These are phyloP conservation scores for Stratiolaelaps scimitus DNA, from an alignment of 1,140 invertebrate species.

Conservation along the genomic window DNA sequence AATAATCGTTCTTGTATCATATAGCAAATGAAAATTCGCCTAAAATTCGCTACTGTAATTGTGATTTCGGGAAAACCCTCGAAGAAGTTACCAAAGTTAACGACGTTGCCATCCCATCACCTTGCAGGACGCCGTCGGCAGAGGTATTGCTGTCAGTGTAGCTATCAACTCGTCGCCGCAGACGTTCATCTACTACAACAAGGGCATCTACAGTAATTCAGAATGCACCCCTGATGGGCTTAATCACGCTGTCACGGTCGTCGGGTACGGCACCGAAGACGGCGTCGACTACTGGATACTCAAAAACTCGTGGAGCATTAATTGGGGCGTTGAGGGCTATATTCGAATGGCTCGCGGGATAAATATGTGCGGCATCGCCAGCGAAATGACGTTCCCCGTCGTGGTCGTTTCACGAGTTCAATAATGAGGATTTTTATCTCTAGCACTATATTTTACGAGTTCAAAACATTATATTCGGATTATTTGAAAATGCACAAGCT, in stretches of 20 bases:
- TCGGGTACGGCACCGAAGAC: constrained; percentile 37
- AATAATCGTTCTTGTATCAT: too few relatives aligned
- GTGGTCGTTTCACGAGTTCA: not conserved
- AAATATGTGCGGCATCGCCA: constrained; percentile 45
- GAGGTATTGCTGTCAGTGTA: not conserved
- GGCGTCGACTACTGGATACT: constrained; percentile 35
- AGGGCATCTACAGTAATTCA: constrained; percentile 19
- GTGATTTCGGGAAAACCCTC: too few relatives aligned
- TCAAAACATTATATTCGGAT: too few relatives aligned
- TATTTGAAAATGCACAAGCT: too few relatives aligned
- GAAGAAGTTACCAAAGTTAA: too few relatives aligned
- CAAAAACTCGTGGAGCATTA: constrained; percentile 55
- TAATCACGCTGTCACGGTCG: constrained; percentile 37
- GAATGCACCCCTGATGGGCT: constrained; percentile 30
- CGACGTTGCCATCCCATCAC: too few relatives aligned
- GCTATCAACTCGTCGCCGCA: not conserved
- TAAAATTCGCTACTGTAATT: too few relatives aligned
- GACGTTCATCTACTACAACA: not conserved
- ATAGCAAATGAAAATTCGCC: too few relatives aligned
- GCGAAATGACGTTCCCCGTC: constrained; percentile 18
- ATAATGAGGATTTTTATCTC: too few relatives aligned
- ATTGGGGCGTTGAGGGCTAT: constrained; percentile 43
- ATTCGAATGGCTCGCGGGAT: constrained; percentile 40
- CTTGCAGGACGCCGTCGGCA: too few relatives aligned
- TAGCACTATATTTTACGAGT: too few relatives aligned